Percentiles rank a stretch among this genome's conserved stretches.
Evolutionary conservation across 2,113 vertebrate genomes (phyloP).

Genomic region (Corydoras sp.): DNA sequence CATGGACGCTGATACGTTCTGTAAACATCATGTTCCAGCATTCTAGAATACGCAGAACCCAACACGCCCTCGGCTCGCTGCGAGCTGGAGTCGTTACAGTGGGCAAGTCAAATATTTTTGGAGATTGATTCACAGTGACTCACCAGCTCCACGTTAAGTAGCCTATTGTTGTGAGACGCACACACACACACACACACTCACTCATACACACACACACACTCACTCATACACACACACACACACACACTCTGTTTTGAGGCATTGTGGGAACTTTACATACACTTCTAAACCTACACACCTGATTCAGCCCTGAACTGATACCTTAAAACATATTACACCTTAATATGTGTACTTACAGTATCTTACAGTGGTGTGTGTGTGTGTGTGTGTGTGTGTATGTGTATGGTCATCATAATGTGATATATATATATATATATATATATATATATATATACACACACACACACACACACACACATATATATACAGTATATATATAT

Average conservation of each 20-base stretch:
- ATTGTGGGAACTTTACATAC: neutral
- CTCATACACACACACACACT: neutral
- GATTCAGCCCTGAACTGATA: too few species aligned
- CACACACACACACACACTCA: neutral
- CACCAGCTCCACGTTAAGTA: constrained; percentile 4
- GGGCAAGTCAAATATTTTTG: constrained; percentile 8
- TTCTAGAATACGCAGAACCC: neutral
- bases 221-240: neutral
- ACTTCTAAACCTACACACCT: too few species aligned
- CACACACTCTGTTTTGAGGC: neutral
- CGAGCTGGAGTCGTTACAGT: neutral
- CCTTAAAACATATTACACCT: too few species aligned
- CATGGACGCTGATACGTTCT: neutral
- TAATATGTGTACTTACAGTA: too few species aligned
- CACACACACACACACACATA: too few species aligned
- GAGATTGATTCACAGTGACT: neutral
- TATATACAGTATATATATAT: too few species aligned
- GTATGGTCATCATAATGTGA: too few species aligned
- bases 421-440: too few species aligned
- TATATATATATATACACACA: too few species aligned
- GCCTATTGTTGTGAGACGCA: neutral
- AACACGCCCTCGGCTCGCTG: neutral
- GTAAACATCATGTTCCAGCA: constrained; percentile 6
- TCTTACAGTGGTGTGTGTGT: too few species aligned
- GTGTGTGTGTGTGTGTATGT: too few species aligned